phyloP scores from a whole-genome alignment of 2,113 vertebrate genomes.

The Burhinus oedicnemus region DNA sequence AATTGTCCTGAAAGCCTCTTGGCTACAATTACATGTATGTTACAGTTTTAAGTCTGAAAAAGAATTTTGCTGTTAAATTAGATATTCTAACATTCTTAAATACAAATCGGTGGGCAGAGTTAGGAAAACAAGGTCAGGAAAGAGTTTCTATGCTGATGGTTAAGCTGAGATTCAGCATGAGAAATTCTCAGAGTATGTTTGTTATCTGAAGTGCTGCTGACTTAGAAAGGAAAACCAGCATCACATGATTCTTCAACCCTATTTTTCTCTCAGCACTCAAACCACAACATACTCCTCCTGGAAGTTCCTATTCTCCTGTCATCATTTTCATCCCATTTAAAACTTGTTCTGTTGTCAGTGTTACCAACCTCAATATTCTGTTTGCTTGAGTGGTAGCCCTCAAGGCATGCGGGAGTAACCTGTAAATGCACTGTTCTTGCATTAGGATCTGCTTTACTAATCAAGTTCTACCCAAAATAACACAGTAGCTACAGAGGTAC shows the following conservation, averaged over 20 bases:
- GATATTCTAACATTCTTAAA: background rate
- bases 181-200: background rate
- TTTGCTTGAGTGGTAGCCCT: slow-evolving; percentile 33
- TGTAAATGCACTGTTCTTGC: background rate
- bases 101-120: background rate
- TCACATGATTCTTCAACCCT: background rate
- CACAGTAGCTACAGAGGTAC: background rate
- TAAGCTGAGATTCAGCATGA: background rate
- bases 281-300: background rate
- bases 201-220: background rate
- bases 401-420: background rate
- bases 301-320: background rate
- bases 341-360: background rate
- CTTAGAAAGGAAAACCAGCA: background rate
- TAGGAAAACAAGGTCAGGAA: background rate
- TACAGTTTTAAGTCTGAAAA: background rate
- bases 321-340: slow-evolving; percentile 8
- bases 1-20: background rate
- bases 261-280: background rate
- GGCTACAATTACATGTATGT: background rate
- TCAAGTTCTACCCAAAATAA: background rate
- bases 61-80: background rate
- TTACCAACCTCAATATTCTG: slow-evolving; percentile 18
- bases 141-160: background rate
- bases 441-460: slow-evolving; percentile 32